Conservation (phyloP, 2,113 vertebrate genomes). For the Trachemys scripta region DNA sequence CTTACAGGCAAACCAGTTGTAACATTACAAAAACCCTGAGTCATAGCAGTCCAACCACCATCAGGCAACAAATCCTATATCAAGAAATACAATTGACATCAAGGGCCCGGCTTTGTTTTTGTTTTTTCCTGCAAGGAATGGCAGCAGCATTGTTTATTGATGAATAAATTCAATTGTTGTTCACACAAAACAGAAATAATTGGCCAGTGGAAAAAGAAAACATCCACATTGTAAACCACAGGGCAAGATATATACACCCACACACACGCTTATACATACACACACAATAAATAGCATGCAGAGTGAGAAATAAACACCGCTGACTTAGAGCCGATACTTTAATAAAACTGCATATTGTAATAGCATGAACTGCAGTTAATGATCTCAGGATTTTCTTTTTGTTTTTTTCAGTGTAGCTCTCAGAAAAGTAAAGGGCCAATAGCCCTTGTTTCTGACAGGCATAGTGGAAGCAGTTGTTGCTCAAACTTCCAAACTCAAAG, state of each 20-base stretch:
- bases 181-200: neutral
- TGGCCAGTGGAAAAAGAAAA: neutral
- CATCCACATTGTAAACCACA: neutral
- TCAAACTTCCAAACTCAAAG: neutral
- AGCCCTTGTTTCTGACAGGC: neutral
- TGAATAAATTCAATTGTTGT: neutral
- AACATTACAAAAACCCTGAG: neutral
- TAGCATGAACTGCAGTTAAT: neutral
- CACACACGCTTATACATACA: rapidly evolving
- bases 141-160: rapidly evolving
- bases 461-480: neutral
- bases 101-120: rapidly evolving
- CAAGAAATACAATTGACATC: rapidly evolving
- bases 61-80: rapidly evolving
- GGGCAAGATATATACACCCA: neutral
- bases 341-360: neutral
- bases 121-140: rapidly evolving
- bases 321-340: neutral
- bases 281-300: rapidly evolving
- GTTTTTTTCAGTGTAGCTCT: neutral
- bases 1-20: neutral
- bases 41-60: neutral
- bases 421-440: neutral
- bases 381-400: neutral
- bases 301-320: neutral